phyloP scores from a whole-genome alignment of 2,113 vertebrate genomes.

The Merops nubicus region DNA sequence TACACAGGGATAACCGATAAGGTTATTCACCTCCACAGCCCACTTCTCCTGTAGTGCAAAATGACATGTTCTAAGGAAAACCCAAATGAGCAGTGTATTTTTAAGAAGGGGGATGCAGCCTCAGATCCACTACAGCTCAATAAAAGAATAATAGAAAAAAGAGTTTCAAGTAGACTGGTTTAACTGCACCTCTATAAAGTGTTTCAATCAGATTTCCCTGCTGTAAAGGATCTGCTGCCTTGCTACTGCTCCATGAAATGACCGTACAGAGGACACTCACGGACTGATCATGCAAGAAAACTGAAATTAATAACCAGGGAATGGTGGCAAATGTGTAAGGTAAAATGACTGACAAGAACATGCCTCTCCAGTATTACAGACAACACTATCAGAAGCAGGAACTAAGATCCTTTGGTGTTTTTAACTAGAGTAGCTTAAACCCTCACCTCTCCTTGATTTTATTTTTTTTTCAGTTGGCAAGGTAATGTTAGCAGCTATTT shows the following conservation, averaged over 20 bases:
- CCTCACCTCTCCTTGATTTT: background rate
- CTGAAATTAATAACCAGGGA: background rate
- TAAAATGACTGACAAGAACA: background rate
- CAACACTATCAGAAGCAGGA: background rate
- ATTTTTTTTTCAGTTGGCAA: background rate
- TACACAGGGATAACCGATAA: background rate
- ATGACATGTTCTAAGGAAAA: background rate
- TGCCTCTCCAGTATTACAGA: background rate
- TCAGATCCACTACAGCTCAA: background rate
- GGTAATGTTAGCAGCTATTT: background rate
- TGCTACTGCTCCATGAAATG: background rate
- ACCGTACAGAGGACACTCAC: background rate
- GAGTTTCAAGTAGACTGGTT: background rate
- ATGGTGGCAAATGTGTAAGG: background rate
- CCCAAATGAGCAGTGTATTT: background rate
- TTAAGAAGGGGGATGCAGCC: background rate
- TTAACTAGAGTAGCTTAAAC: background rate
- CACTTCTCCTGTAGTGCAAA: background rate
- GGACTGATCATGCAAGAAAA: background rate
- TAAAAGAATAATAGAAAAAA: background rate
- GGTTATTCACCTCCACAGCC: background rate
- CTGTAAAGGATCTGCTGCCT: background rate
- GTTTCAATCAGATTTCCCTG: background rate
- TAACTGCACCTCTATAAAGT: background rate
- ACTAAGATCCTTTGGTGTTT: background rate